Conservation (phyloP, 2,888 invertebrate species). For the Drosophila borborema region DNA sequence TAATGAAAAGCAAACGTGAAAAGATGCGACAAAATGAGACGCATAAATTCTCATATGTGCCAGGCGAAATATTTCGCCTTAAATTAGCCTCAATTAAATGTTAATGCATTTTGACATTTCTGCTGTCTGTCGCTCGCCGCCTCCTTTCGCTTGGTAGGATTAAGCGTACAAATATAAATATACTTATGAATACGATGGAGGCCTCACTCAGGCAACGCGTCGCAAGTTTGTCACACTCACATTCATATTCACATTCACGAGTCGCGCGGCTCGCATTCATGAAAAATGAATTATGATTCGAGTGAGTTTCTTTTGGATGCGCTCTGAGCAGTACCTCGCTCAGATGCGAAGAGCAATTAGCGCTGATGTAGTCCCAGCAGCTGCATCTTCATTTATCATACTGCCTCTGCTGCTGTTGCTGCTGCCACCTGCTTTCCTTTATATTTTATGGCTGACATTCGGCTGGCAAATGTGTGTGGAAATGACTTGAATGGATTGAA, state of each 20-base stretch:
- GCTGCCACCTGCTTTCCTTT: conserved; percentile 52
- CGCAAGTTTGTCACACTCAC: conserved; percentile 48
- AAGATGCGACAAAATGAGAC: conserved; percentile 63
- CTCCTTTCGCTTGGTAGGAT: background rate
- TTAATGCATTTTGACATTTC: conserved; percentile 85
- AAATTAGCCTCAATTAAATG: conserved; percentile 85
- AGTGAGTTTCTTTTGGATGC: conserved; percentile 35
- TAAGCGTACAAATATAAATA: conserved; percentile 45
- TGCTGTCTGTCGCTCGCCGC: conserved; percentile 62
- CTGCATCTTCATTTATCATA: conserved; percentile 79
- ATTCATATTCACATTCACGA: conserved; percentile 45
- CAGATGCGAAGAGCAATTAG: conserved; percentile 74
- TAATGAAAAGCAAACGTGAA: conserved; percentile 50
- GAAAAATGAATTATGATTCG: conserved; percentile 63
- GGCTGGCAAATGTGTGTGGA: conserved; percentile 53
- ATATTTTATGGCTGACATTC: conserved; percentile 42
- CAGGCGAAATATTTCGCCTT: conserved; percentile 83
- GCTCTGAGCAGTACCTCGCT: conserved; percentile 38
- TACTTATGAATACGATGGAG: conserved; percentile 43
- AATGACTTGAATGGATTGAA: conserved; percentile 56
- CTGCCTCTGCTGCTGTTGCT: conserved; percentile 16
- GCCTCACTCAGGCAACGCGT: conserved; percentile 14
- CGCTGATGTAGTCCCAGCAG: conserved; percentile 79
- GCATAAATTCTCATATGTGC: conserved; percentile 76
- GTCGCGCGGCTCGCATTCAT: conserved; percentile 36